Evolutionary conservation across 1,140 invertebrate species (phyloP), one percentile per base, ranked within the genome.

Genomic region (Drosophila rhopaloa): DNA sequence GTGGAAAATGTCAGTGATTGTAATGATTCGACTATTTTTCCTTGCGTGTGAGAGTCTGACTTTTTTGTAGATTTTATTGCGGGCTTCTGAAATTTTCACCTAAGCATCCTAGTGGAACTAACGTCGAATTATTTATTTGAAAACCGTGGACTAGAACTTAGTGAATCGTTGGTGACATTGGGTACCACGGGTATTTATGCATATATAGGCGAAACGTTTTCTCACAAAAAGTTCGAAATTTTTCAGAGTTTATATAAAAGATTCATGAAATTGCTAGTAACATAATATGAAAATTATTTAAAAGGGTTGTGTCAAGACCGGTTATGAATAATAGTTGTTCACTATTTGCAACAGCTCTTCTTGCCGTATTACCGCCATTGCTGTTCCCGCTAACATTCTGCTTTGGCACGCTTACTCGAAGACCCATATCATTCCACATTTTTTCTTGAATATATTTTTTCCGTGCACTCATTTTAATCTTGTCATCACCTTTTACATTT

Each of bases 361-460:
- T 37, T 27, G 53, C 50, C 37, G 43, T 48, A 65, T 57, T 65
- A 16, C 53, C 61, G 7, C 43, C 47, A 50, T 50, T 61, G 47
- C 47, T 51, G 24, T 59, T 59, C 35, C 35, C 57, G 13, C 44
- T 59, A 19, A 44, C 46, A 27, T 53, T 65, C 35, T 65, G 37
- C 13, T 57, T 56, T 11, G 44, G 32, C 32, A 65, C 37, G 54
- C 44, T 65, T 65, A 58, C 47, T 16, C 16, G 16, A 16, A 16
- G 16, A 16, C 44, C 62, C 35, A 62, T 54, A 10, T 62, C 29
- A 44, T 62, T 37, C 40, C 50, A 62, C 8, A 62, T n/a, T 10
- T 62, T 62, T 54, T 62, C 40, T 10, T 54, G 60, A 62, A 62
- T 51, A 61, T 41, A 10, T 50, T 50, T 60, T 50, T 50, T 50